These are phyloP conservation scores for Matsumurasca onukii DNA, from an alignment of 1,140 invertebrate species.

Conservation along the genomic window DNA sequence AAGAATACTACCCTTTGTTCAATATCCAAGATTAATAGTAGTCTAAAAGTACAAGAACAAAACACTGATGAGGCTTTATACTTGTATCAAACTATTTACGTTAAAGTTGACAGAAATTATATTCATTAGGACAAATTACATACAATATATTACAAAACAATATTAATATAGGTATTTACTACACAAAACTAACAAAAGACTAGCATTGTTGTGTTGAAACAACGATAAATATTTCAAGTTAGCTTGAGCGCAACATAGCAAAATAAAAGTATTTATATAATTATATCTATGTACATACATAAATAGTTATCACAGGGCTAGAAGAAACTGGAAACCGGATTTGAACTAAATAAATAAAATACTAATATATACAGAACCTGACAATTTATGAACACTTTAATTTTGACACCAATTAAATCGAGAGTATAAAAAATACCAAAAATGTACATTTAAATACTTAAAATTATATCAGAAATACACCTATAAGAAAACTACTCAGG, in stretches of 20 bases:
- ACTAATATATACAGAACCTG: slow-evolving; percentile 1
- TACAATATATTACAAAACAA: slow-evolving; percentile 1
- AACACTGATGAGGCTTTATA: too few species aligned
- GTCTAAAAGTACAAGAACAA: too few species aligned
- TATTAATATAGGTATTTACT: slow-evolving; percentile 15
- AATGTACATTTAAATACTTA: slow-evolving; percentile 10
- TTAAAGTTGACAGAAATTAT: too few species aligned
- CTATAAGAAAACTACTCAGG: slow-evolving; percentile 2
- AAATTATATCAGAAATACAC: slow-evolving; percentile 15
- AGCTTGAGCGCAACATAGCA: slow-evolving; percentile 25
- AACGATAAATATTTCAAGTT: slow-evolving; percentile 21
- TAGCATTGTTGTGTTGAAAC: slow-evolving; percentile 14
- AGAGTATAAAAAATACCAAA: slow-evolving; percentile 26
- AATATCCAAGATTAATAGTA: too few species aligned
- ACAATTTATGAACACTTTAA: slow-evolving; percentile 18
- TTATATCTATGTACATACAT: slow-evolving; percentile 4
- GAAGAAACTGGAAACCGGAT: slow-evolving; percentile 13
- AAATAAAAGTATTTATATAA: slow-evolving; percentile 22
- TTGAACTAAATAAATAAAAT: neutral
- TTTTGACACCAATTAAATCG: slow-evolving; percentile 13
- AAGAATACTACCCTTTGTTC: too few species aligned
- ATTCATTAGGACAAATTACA: too few species aligned
- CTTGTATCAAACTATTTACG: too few species aligned
- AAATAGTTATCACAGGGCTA: slow-evolving; percentile 24
- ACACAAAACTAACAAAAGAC: slow-evolving; percentile 25